phyloP scores from a whole-genome alignment of 1,140 invertebrate genomes.

The Diabrotica virgifera region DNA sequence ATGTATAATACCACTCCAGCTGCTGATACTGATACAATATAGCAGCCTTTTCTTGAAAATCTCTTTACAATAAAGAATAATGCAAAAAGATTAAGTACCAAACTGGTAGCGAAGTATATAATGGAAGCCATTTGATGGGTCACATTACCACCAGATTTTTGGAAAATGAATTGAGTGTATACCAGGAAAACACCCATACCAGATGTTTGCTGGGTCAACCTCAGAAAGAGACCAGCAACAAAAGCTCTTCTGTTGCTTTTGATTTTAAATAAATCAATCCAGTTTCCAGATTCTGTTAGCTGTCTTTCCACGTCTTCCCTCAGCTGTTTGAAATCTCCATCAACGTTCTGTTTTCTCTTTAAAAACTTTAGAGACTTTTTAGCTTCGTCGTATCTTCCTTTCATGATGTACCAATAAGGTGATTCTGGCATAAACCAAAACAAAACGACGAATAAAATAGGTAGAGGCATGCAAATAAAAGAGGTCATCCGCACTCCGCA shows the following conservation, averaged over 20 bases:
- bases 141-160: slow-evolving; percentile 22
- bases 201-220: slow-evolving; percentile 32
- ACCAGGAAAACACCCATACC: slow-evolving; percentile 32
- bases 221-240: slow-evolving; percentile 30
- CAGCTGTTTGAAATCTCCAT: slow-evolving; percentile 33
- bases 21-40: not conserved
- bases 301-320: slow-evolving; percentile 35
- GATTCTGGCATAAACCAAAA: slow-evolving; percentile 39
- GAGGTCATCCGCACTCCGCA: slow-evolving; percentile 21
- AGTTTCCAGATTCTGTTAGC: slow-evolving; percentile 33
- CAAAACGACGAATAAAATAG: slow-evolving; percentile 7
- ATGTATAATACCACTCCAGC: not conserved
- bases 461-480: slow-evolving; percentile 19
- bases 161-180: slow-evolving; percentile 36
- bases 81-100: not conserved
- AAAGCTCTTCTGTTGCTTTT: slow-evolving; percentile 37
- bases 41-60: not conserved
- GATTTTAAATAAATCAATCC: slow-evolving; percentile 33
- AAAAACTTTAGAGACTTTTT: slow-evolving; percentile 51
- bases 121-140: not conserved
- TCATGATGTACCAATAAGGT: slow-evolving; percentile 37
- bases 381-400: slow-evolving; percentile 10
- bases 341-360: slow-evolving; percentile 31
- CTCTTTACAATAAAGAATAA: slow-evolving; percentile 34
- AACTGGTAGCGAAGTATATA: not conserved